Base-by-base conservation (phyloP, 2,888 invertebrate genomes). In the Cecidostiba fungosa region DNA sequence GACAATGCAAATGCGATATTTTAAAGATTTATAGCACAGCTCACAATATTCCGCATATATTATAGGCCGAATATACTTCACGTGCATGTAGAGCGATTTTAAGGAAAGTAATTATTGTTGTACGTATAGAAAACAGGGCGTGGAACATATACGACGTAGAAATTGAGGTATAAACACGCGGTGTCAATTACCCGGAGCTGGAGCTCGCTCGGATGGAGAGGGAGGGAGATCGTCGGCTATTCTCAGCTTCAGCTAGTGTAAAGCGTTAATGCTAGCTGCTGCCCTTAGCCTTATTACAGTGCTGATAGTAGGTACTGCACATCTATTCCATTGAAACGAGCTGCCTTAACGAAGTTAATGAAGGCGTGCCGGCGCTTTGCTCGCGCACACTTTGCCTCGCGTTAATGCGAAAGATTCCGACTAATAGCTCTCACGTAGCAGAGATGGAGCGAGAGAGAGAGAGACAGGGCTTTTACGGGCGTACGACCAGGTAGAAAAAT, bases 211-310 rank as follows among this genome's bases (percentile, higher is more conserved):
- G 26, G 29, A 1, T 6, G 10, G 5, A 70, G n/a, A 4, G 70
- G 19, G 29, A 39, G 39, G 29, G 14, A 14, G 26, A 23, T 32
- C 70, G 39, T 36, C 19, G n/a, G 70, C 29, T 36, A 36, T 70
- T 39, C 39, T 1, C 19, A 10, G 36, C 70, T 8, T 39, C 8
- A 39, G 70, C n/a, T 36, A n/a, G 70, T 36, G 10, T 14, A 39
- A 36, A 70, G 16, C 70, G 70, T 70, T 70, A 70, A 70, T 36
- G 70, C 32, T n/a, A 23, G 5, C 54, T 59, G 6, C 54, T 59
- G n/a, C 70, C 70, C 70, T 70, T 70, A 70, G 6, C 70, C 36
- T 70, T 70, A 70, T 70, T 70, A 70, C 70, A 70, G 70, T n/a
- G 39, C 70, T 70, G 70, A 70, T 70, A 70, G 70, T 36, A 36